Percentiles rank a stretch among this genome's conserved stretches.
Evolutionary conservation across 2,797 vertebrate species (phyloP).

Genomic region (Myoxocephalus aenaeus): DNA sequence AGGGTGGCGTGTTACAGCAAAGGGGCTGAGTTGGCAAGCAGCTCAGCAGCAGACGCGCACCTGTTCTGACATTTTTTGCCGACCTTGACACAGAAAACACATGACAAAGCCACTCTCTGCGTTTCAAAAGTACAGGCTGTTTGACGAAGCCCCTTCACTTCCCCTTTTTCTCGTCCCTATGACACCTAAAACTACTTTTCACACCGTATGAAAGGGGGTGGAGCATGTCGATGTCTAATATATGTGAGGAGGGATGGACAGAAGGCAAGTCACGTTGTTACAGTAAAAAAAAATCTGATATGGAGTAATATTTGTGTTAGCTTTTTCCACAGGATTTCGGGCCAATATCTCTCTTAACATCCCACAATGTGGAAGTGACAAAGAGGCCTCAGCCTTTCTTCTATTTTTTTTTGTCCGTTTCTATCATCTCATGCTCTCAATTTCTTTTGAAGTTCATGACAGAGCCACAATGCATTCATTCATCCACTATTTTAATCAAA

Average conservation of each 20-base stretch:
- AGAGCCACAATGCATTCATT: conserved; percentile 56
- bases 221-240: conserved; percentile 30
- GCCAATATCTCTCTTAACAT: conserved; percentile 23
- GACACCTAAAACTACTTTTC: conserved; percentile 69
- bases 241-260: conserved; percentile 25
- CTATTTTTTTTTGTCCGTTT: conserved; percentile 28
- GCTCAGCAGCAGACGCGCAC: conserved; percentile 84
- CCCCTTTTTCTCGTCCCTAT: conserved; percentile 51
- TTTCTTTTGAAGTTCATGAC: conserved; percentile 63
- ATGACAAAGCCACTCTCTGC: conserved; percentile 81
- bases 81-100: conserved; percentile 87
- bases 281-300: conserved; percentile 41
- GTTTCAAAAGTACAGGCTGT: conserved; percentile 69
- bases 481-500: conserved; percentile 75
- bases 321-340: conserved; percentile 25
- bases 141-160: conserved; percentile 64
- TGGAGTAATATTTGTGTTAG: conserved; percentile 8
- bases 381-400: conserved; percentile 27
- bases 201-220: conserved; percentile 3
- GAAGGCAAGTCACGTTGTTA: conserved; percentile 22
- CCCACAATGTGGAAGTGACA: conserved; percentile 32
- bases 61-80: conserved; percentile 88
- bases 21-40: conserved; percentile 84
- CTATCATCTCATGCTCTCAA: conserved; percentile 38
- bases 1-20: conserved; percentile 75